Conservation (phyloP, 2,113 vertebrate species). For the Cheirogaleus medius region DNA sequence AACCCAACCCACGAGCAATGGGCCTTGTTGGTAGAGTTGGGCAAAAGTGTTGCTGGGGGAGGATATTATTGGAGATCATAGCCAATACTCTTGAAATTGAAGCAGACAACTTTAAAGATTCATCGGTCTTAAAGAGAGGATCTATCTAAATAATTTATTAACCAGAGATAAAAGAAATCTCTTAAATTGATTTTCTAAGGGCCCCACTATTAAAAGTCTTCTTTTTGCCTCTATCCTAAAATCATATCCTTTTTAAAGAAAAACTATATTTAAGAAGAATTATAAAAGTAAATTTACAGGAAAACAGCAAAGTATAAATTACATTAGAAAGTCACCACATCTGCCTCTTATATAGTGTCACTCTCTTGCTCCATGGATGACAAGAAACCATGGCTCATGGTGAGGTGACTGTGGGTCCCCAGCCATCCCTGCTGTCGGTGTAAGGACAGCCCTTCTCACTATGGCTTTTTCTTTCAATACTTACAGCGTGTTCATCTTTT, state of each 20-base stretch:
- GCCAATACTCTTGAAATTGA: background rate
- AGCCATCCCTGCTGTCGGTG: background rate
- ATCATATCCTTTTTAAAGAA: background rate
- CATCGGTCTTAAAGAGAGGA: background rate
- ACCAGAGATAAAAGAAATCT: background rate
- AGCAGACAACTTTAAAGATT: background rate
- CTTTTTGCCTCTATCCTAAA: background rate
- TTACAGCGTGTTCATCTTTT: background rate
- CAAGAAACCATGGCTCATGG: rapidly evolving
- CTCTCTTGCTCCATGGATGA: background rate
- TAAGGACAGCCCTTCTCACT: no score
- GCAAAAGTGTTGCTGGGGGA: background rate
- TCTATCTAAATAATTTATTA: background rate
- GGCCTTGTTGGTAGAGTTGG: background rate
- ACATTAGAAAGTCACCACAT: background rate
- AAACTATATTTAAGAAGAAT: background rate
- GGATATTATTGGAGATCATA: background rate
- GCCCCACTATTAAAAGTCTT: background rate
- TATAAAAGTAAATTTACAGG: background rate
- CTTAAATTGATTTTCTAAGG: background rate
- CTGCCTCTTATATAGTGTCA: background rate
- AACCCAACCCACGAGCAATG: background rate
- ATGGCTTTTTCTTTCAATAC: background rate
- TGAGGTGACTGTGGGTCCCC: background rate
- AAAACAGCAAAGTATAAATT: background rate